These are phyloP conservation scores for Amblyopsis rosae DNA, from an alignment of 2,113 vertebrate genomes.

Conservation along the genomic window DNA sequence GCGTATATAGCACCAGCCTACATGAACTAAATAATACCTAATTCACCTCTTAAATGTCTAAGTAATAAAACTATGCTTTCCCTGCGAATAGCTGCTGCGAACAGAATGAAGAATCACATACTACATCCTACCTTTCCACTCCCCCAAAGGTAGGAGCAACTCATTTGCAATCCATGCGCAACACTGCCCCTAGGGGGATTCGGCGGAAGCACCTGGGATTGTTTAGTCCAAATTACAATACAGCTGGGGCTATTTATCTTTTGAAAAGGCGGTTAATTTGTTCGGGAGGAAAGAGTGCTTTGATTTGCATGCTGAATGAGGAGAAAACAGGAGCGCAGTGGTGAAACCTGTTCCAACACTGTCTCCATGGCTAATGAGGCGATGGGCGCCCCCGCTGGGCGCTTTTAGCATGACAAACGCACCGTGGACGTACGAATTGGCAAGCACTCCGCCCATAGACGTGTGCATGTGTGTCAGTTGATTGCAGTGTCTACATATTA, in stretches of 20 bases:
- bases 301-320: slow-evolving; percentile 78
- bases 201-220: slow-evolving; percentile 66
- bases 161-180: slow-evolving; percentile 74
- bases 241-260: slow-evolving; percentile 79
- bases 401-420: slow-evolving; percentile 67
- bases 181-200: slow-evolving; percentile 46
- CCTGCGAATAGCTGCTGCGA: slow-evolving; percentile 17
- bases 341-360: slow-evolving; percentile 57
- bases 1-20: not conserved
- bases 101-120: slow-evolving; percentile 33
- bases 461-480: slow-evolving; percentile 1
- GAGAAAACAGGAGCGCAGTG: slow-evolving; percentile 57
- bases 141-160: slow-evolving; percentile 50
- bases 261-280: slow-evolving; percentile 79
- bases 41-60: slow-evolving; percentile 37
- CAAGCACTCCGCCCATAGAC: not conserved
- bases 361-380: slow-evolving; percentile 71
- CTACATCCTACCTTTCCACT: slow-evolving; percentile 51
- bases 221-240: slow-evolving; percentile 77
- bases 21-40: slow-evolving; percentile 13
- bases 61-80: slow-evolving; percentile 4
- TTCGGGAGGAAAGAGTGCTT: slow-evolving; percentile 72
- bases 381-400: slow-evolving; percentile 51
- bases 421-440: slow-evolving; percentile 52
- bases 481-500: not conserved